A percentile compares a stretch with the other conserved stretches of the same genome.
These are phyloP conservation scores for Indicator indicator DNA, from an alignment of 2,113 vertebrate species.

Conservation along the genomic window DNA sequence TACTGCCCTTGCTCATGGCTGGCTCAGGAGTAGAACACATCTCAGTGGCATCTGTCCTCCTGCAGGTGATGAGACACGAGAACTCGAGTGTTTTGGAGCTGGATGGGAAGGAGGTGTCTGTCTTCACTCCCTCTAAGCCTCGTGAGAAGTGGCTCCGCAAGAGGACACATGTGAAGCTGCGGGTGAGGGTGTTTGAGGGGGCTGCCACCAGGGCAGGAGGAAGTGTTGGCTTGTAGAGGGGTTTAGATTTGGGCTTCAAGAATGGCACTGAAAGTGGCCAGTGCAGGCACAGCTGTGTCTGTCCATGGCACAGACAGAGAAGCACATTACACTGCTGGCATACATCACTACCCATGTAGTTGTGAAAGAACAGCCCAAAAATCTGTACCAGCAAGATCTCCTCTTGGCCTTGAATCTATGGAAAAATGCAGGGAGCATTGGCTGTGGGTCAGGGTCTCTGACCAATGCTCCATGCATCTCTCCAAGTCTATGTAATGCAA, in stretches of 20 bases:
- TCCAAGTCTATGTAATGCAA: not conserved
- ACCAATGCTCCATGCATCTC: too few species aligned
- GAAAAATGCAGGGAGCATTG: not conserved
- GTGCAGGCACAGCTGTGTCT: fast-evolving
- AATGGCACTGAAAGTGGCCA: not conserved
- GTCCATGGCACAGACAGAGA: not conserved
- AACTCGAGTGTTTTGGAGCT: conserved; percentile 91
- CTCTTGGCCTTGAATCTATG: not conserved
- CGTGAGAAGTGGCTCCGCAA: conserved; percentile 94
- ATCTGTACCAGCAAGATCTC: not conserved
- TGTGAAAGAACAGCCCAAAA: not conserved
- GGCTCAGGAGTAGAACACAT: not conserved
- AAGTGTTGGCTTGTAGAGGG: fast-evolving
- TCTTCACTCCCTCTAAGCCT: conserved; percentile 94
- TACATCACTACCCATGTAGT: not conserved
- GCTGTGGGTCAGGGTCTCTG: not conserved
- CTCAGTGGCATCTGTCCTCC: not conserved
- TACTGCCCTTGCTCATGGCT: not conserved
- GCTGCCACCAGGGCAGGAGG: fast-evolving
- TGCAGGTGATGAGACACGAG: conserved; percentile 93
- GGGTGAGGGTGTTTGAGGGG: conserved; percentile 74
- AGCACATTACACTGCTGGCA: not conserved
- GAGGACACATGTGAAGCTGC: conserved; percentile 92
- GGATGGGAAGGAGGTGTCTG: conserved; percentile 92
- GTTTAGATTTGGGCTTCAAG: not conserved